These are phyloP conservation scores for Acanthurus tractus DNA, from an alignment of 2,797 vertebrate species.

Conservation along the genomic window DNA sequence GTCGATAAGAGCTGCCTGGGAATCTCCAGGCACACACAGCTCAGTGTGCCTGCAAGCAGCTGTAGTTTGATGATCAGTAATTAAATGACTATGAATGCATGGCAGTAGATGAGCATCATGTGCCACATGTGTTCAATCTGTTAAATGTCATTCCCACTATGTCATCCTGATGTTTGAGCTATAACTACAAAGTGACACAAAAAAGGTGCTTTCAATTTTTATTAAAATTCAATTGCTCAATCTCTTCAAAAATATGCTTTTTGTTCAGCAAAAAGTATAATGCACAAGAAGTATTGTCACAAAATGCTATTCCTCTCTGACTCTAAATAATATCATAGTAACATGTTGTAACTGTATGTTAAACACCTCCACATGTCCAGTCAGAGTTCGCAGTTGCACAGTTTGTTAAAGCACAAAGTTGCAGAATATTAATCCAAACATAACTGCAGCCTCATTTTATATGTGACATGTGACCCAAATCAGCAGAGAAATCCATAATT, in stretches of 20 bases:
- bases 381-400: not conserved
- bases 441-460: not conserved
- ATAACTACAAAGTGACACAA: not conserved
- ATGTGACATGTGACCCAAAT: not conserved
- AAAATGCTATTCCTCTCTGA: too few relatives aligned
- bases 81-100: not conserved
- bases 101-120: not conserved
- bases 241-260: too few relatives aligned
- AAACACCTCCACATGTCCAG: not conserved
- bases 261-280: too few relatives aligned
- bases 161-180: not conserved
- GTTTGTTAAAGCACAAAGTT: not conserved
- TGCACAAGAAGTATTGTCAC: too few relatives aligned
- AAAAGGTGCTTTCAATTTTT: too few relatives aligned
- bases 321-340: too few relatives aligned
- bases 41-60: slow-evolving; percentile 16
- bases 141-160: not conserved
- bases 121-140: not conserved
- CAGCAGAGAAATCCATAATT: slow-evolving; percentile 9
- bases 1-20: slow-evolving; percentile 43
- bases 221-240: too few relatives aligned
- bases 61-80: not conserved
- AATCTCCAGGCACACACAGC: slow-evolving; percentile 27
- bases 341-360: not conserved
- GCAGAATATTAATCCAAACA: not conserved